Conservation (phyloP, 2,113 vertebrate genomes). For the Zosterops borbonicus region DNA sequence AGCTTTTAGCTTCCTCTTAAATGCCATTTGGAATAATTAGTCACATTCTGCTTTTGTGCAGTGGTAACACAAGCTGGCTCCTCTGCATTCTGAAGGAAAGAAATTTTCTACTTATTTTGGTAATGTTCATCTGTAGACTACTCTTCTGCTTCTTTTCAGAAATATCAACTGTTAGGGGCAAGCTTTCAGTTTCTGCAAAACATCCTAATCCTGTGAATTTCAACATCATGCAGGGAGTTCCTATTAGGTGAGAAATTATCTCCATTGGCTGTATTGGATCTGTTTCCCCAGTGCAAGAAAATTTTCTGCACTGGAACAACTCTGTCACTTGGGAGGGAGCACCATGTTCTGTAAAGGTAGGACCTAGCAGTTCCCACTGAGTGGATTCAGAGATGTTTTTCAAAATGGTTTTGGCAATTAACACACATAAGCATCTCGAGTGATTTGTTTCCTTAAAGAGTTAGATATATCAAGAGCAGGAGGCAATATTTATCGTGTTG, state of each 20-base stretch:
- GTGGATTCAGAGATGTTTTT: neutral
- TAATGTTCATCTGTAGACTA: neutral
- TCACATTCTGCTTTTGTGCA: neutral
- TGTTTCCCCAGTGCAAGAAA: neutral
- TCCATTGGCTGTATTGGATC: neutral
- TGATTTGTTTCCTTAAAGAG: neutral
- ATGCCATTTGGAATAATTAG: neutral
- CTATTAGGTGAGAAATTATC: neutral
- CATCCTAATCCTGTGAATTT: neutral
- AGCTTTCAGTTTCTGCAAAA: neutral
- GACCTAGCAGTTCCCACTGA: neutral
- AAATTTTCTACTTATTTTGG: neutral
- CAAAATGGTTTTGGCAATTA: neutral
- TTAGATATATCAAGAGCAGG: neutral
- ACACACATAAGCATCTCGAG: neutral
- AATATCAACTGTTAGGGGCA: neutral
- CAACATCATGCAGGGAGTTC: neutral
- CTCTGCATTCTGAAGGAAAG: neutral
- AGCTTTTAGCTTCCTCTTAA: neutral
- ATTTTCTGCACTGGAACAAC: neutral
- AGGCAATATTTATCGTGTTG: neutral
- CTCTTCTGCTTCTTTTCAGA: neutral
- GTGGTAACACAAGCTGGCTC: neutral
- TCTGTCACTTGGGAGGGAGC: neutral
- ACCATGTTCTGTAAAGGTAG: neutral